Base-by-base conservation (phyloP, 2,888 invertebrate genomes). In the Drosophila recens region DNA sequence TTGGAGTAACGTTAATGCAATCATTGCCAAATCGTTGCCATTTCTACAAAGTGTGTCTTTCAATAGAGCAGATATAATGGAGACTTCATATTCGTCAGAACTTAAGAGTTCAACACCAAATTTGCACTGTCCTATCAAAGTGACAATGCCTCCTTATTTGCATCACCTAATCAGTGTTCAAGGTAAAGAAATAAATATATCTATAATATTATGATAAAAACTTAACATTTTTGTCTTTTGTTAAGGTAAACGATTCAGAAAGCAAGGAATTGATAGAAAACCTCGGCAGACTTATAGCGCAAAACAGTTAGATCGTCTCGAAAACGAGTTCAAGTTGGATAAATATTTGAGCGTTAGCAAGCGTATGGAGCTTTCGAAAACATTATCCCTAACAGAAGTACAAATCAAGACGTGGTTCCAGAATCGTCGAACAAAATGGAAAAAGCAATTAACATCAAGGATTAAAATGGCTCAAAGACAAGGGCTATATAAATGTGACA, bases 241-340 rank as follows among this genome's bases (percentile, higher is more conserved):
- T 72, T 58, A 93, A 77, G 96, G 95, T 56, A 94, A 98, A 87
- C 94, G 98, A 82, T 96, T 96, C 0, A 94, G 98, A 33, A 97
- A 98, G 91, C 96, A 97, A 0, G 97, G 97, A 0, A 95, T 97
- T 13, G 98, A 99, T 91, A 93, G 99, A 11, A 99, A 99, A 91
- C 99, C 98, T 0, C 94, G 99, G 3, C 99, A 99, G 93, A 98
- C 98, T 0, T 99, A 99, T 94, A 98, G 98, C 90, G 97, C 98
- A 0, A 97, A 97, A 90, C 99, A 99, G 90, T 93, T 99, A 38
- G 98, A 98, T 88, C 94, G 96, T 72, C 94, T 99, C 30, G 99
- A 99, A 93, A 95, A 96, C 8, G 99, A 99, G 93, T 99, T 99
- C 93, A 98, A 98, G 94, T 94, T 96, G 59, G 98, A 99, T 93